Conservation (phyloP, 2,888 invertebrate genomes). For the Leptura quadrifasciata region DNA sequence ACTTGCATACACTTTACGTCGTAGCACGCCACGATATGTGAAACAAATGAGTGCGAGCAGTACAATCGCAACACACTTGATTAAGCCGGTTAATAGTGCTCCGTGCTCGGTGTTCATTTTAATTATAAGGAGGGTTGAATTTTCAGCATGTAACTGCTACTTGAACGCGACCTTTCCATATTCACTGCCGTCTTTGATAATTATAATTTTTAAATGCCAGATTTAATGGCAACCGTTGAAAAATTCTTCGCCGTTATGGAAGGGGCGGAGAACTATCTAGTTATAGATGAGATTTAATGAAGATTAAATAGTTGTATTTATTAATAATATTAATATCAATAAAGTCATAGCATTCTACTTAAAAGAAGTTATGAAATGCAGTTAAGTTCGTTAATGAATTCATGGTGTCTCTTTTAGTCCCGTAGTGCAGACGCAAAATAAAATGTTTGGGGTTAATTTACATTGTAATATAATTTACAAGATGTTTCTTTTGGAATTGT, state of each 20-base stretch:
- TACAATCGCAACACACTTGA: conserved; percentile 42
- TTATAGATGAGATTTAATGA: conserved; percentile 39
- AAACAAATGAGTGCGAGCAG: conserved; percentile 42
- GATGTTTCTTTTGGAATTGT: neutral
- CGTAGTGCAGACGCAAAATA: neutral
- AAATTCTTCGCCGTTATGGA: conserved; percentile 46
- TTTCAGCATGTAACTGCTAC: conserved; percentile 50
- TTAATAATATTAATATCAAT: conserved; percentile 24
- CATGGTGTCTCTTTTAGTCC: neutral
- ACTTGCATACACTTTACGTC: conserved; percentile 49
- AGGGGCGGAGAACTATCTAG: conserved; percentile 48
- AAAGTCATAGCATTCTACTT: neutral
- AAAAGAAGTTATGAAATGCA: neutral
- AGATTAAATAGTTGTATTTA: conserved; percentile 35
- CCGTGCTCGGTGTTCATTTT: conserved; percentile 33
- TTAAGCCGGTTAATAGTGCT: conserved; percentile 41
- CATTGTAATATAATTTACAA: neutral
- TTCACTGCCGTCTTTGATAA: conserved; percentile 48
- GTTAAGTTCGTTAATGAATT: conserved; percentile 1
- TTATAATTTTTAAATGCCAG: conserved; percentile 64
- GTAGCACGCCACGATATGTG: conserved; percentile 40
- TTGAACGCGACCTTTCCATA: conserved; percentile 49
- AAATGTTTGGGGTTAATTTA: neutral
- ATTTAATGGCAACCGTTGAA: conserved; percentile 56
- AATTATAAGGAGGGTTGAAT: conserved; percentile 51